phyloP scores from a whole-genome alignment of 2,113 vertebrate species.

The Tachysurus fulvidraco region DNA sequence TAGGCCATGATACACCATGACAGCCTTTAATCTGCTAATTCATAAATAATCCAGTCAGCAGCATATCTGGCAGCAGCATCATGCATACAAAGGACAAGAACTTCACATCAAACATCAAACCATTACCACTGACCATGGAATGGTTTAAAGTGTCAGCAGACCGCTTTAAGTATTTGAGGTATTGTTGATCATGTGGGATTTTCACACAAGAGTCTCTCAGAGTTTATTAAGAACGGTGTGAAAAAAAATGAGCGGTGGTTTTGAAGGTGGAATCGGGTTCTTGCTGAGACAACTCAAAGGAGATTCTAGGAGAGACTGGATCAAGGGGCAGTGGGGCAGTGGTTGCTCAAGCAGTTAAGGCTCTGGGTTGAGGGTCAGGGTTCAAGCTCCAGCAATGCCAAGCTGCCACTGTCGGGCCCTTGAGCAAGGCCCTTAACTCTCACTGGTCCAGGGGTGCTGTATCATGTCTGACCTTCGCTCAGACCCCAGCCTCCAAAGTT shows the following conservation, averaged over 20 bases:
- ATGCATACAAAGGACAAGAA: neutral
- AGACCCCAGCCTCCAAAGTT: no score
- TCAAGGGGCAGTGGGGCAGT: neutral
- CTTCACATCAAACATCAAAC: neutral
- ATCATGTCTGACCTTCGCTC: no score
- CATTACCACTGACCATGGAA: neutral
- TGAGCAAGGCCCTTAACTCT: no score
- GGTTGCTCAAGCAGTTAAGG: no score
- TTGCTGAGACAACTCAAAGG: neutral
- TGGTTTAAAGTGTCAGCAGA: no score
- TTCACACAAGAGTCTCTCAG: neutral
- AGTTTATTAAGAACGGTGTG: no score
- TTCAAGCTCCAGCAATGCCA: no score
- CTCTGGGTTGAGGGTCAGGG: no score
- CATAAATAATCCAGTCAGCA: neutral
- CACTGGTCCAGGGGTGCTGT: no score
- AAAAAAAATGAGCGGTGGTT: neutral
- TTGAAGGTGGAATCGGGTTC: neutral
- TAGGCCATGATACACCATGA: neutral
- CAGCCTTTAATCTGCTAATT: neutral
- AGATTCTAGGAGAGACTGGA: neutral
- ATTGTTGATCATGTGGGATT: no score
- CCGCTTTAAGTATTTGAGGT: no score
- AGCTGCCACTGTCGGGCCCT: no score
- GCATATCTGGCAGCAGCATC: neutral